These are phyloP conservation scores for Monomorium pharaonis DNA, from an alignment of 1,140 invertebrate species.

Conservation along the genomic window DNA sequence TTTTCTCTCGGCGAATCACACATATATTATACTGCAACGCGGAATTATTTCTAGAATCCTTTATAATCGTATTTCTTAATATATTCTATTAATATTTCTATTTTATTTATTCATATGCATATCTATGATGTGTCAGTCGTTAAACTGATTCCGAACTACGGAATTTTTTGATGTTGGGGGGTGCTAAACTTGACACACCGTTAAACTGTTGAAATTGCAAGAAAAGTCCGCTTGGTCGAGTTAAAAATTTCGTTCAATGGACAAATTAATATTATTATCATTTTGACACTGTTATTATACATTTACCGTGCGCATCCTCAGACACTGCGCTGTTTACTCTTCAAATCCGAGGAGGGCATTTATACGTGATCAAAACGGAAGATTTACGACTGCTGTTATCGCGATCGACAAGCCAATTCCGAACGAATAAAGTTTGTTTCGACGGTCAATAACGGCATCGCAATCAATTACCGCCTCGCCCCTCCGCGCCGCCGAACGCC, in stretches of 20 bases:
- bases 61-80: not conserved
- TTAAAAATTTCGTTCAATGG: not conserved
- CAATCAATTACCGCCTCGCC: constrained; percentile 35
- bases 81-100: too few relatives aligned
- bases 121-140: not conserved
- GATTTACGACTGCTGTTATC: constrained; percentile 43
- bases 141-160: too few relatives aligned
- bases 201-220: too few relatives aligned
- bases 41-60: not conserved
- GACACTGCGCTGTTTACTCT: not conserved
- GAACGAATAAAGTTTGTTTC: constrained; percentile 50
- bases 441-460: constrained; percentile 49
- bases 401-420: constrained; percentile 47
- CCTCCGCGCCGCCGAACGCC: not conserved
- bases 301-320: not conserved
- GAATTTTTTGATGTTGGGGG: too few relatives aligned
- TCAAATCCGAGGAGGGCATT: constrained; percentile 3
- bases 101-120: not conserved
- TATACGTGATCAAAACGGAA: not conserved
- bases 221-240: not conserved
- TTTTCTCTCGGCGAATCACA: not conserved
- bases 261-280: not conserved
- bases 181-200: too few relatives aligned
- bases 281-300: not conserved
- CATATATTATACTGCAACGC: not conserved